Conservation (phyloP, 2,113 vertebrate species). For the Genyomyrus donnyi region DNA sequence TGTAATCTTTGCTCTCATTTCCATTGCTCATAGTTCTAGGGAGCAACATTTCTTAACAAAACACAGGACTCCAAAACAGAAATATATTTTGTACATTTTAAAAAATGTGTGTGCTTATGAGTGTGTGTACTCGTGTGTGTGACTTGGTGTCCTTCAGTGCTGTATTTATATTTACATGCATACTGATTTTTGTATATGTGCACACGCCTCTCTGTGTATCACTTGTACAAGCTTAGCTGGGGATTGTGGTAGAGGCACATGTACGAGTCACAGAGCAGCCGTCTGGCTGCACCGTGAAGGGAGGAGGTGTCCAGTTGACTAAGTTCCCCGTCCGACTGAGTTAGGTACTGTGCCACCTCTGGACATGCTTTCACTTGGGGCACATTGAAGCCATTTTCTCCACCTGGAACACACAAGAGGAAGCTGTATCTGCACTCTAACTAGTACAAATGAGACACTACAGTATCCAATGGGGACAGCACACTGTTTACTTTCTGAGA, state of each 20-base stretch:
- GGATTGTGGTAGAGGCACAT: slow-evolving; percentile 78
- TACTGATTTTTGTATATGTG: not conserved
- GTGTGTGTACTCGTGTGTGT: not conserved
- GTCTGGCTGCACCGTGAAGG: slow-evolving; percentile 50
- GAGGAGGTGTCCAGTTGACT: slow-evolving; percentile 49
- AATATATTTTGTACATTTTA: not conserved
- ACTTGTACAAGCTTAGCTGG: slow-evolving; percentile 71
- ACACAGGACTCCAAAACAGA: not conserved
- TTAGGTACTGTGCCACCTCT: slow-evolving; percentile 66
- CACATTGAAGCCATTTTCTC: slow-evolving; percentile 73
- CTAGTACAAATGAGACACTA: not conserved
- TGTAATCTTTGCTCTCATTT: not conserved
- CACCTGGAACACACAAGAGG: slow-evolving; percentile 49
- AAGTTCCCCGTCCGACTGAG: slow-evolving; percentile 56
- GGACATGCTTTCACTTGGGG: slow-evolving; percentile 65
- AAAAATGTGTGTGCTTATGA: not conserved
- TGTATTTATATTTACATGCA: not conserved
- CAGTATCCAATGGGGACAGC: not conserved
- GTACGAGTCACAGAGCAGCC: slow-evolving; percentile 71
- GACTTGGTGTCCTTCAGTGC: not conserved
- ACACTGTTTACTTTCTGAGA: not conserved
- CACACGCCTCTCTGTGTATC: slow-evolving; percentile 13
- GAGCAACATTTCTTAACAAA: not conserved
- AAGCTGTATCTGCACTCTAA: not conserved
- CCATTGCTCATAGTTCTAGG: not conserved